Percentiles rank a stretch among this genome's conserved stretches.
These are phyloP conservation scores for Heterohyrax brucei DNA, from an alignment of 2,797 vertebrate species.

Conservation along the genomic window DNA sequence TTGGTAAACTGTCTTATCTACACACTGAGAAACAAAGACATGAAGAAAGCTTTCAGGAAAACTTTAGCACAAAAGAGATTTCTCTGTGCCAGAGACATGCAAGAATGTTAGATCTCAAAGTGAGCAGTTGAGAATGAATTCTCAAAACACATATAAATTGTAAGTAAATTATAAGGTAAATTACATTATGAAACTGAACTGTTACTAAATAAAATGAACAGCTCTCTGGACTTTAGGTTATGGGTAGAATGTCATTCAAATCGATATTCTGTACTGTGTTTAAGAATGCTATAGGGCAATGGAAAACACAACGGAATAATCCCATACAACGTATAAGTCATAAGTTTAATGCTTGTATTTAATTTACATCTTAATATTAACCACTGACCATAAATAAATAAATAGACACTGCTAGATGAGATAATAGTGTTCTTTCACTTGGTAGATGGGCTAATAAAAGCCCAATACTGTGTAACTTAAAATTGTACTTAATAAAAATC, in stretches of 20 bases:
- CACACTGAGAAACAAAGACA: conserved; percentile 79
- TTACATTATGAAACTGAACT: neutral
- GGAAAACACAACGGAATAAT: neutral
- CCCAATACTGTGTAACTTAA: neutral
- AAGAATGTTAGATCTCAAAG: neutral
- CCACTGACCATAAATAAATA: accelerated
- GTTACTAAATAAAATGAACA: neutral
- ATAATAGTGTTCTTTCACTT: neutral
- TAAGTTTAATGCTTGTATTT: neutral
- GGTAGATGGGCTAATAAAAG: neutral
- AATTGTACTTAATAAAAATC: neutral
- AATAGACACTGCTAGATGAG: neutral
- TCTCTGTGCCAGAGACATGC: neutral
- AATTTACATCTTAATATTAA: neutral
- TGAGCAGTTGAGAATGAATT: neutral
- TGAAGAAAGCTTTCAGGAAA: conserved; percentile 73
- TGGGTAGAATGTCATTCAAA: neutral
- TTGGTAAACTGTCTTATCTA: conserved; percentile 82
- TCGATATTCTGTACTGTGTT: neutral
- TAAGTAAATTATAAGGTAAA: neutral
- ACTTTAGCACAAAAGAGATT: conserved; percentile 29
- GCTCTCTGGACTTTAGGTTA: neutral
- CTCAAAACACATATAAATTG: neutral
- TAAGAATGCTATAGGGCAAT: neutral
- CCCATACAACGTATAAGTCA: too few relatives aligned